These are phyloP conservation scores for Scortum barcoo DNA, from an alignment of 2,113 vertebrate genomes.

Conservation along the genomic window DNA sequence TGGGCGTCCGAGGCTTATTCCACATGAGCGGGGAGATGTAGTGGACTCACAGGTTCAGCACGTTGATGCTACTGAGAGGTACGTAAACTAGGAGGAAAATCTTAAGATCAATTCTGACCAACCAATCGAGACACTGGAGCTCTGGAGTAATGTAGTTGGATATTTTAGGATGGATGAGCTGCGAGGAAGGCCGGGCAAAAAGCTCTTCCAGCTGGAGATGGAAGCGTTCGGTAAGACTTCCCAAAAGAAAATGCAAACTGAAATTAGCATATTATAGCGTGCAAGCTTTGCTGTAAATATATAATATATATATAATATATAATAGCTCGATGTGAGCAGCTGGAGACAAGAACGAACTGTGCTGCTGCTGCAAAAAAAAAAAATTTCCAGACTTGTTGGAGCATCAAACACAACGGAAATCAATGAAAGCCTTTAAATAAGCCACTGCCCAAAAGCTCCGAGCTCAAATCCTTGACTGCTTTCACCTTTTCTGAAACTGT, in stretches of 20 bases:
- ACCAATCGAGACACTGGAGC: not conserved
- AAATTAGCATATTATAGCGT: not conserved
- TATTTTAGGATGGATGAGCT: not conserved
- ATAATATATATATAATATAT: too few species aligned
- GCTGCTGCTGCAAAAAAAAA: not conserved
- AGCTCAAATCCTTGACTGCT: conserved; percentile 21
- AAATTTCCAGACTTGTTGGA: not conserved
- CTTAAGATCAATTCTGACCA: conserved; percentile 17
- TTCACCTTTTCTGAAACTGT: conserved; percentile 24
- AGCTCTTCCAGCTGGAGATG: not conserved
- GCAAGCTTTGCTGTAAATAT: not conserved
- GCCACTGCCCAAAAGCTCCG: conserved; percentile 17
- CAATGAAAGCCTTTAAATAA: conserved; percentile 40
- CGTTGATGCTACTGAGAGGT: conserved; percentile 10
- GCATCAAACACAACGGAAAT: conserved; percentile 46
- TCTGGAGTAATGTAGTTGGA: not conserved
- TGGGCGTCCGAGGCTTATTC: not conserved
- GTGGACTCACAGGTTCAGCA: not conserved
- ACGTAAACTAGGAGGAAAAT: conserved; percentile 9
- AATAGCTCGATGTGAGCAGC: not conserved
- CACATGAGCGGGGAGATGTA: conserved; percentile 15
- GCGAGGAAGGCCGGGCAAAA: not conserved
- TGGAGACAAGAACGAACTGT: not conserved
- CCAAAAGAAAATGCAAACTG: not conserved
- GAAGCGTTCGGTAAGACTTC: not conserved